Conservation (phyloP, 2,113 vertebrate species). For the Psilopogon haemacephalus region DNA sequence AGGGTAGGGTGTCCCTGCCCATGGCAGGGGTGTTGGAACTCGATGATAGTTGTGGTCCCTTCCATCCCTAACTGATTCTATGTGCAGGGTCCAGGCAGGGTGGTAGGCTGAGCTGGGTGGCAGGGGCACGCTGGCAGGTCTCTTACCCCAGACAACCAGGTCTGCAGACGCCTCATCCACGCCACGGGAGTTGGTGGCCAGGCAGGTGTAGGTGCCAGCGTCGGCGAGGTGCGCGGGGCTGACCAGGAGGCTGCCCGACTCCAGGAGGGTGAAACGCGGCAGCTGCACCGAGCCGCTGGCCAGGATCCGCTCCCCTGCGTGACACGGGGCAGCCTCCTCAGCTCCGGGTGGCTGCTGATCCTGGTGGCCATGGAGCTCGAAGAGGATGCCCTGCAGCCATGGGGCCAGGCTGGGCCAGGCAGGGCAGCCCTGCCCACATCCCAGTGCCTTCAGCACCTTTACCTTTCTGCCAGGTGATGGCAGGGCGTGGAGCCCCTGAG, state of each 20-base stretch:
- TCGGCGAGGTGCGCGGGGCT: conserved; percentile 90
- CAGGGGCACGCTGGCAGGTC: fast-evolving
- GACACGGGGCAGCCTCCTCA: fast-evolving
- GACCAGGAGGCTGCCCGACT: conserved; percentile 92
- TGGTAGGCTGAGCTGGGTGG: not conserved
- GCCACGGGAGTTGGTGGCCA: conserved; percentile 94
- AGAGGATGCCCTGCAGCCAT: not conserved
- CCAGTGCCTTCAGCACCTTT: not conserved
- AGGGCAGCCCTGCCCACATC: not conserved
- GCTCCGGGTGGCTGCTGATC: not conserved
- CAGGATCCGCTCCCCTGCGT: conserved; percentile 87
- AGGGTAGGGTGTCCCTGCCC: no score
- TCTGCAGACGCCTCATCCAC: conserved; percentile 91
- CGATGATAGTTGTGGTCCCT: no score
- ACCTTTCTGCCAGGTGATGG: conserved; percentile 99
- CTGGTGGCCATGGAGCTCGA: fast-evolving
- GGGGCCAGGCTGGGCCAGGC: no score
- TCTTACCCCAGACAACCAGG: conserved; percentile 94
- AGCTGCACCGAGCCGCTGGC: conserved; percentile 95
- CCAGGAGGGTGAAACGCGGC: conserved; percentile 91
- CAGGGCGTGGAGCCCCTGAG: conserved; percentile 91
- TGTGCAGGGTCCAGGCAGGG: not conserved
- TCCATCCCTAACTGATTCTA: no score
- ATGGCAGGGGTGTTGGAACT: no score
- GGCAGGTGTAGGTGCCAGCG: conserved; percentile 89